Percentiles rank a stretch among this genome's conserved stretches.
phyloP scores from a whole-genome alignment of 1,140 invertebrate species.

The Colletes latitarsis region DNA sequence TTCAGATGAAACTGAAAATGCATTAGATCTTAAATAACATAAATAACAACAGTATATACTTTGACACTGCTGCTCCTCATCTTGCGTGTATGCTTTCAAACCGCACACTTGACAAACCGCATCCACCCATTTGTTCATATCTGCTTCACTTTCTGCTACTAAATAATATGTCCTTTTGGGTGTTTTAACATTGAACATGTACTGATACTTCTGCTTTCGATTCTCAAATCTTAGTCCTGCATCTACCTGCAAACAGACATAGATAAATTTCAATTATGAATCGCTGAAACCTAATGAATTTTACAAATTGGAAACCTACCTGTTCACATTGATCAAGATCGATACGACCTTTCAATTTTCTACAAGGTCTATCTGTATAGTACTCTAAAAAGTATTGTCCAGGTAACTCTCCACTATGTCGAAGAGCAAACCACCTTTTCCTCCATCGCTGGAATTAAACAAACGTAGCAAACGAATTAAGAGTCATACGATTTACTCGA shows the following conservation, averaged over 20 bases:
- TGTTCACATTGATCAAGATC: conserved; percentile 97
- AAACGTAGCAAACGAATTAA: background rate
- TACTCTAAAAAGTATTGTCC: conserved; percentile 97
- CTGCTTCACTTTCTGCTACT: conserved; percentile 93
- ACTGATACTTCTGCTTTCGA: conserved; percentile 90
- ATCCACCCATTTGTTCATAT: conserved; percentile 97
- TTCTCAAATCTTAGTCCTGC: conserved; percentile 92
- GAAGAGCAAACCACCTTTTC: conserved; percentile 94
- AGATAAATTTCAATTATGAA: conserved; percentile 11
- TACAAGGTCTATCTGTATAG: conserved; percentile 92
- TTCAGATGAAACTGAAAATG: background rate
- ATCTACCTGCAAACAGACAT: conserved; percentile 85
- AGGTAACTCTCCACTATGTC: conserved; percentile 93
- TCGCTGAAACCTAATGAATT: background rate
- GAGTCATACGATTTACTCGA: background rate
- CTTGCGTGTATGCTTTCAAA: conserved; percentile 88
- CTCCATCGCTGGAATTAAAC: conserved; percentile 91
- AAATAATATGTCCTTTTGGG: conserved; percentile 94
- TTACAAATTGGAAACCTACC: conserved; percentile 80
- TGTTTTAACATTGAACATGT: conserved; percentile 94
- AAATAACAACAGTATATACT: conserved; percentile 62
- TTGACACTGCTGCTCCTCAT: conserved; percentile 83
- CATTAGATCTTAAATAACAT: background rate
- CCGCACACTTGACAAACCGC: conserved; percentile 96
- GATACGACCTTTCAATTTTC: conserved; percentile 94